These are phyloP conservation scores for Fringilla coelebs DNA, from an alignment of 2,797 vertebrate genomes.

Conservation along the genomic window DNA sequence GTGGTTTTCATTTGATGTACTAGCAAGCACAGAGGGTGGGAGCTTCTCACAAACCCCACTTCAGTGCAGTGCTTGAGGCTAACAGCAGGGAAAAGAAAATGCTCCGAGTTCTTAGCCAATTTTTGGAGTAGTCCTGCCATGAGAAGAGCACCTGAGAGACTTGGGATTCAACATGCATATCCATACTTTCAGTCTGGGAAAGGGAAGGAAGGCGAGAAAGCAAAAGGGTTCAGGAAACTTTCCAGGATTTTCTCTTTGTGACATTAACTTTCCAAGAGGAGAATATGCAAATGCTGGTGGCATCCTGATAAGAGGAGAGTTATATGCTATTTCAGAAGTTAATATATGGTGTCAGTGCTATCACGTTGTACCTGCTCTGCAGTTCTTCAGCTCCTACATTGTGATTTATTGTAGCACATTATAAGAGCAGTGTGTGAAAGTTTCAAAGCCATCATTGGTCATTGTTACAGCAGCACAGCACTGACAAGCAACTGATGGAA, in stretches of 20 bases:
- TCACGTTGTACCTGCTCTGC: background rate
- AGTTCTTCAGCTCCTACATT: background rate
- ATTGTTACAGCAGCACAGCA: conserved; percentile 31
- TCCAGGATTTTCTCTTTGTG: background rate
- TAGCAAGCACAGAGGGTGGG: background rate
- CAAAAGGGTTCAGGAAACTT: background rate
- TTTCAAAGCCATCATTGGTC: conserved; percentile 50
- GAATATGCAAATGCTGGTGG: background rate
- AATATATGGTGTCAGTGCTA: rapidly evolving
- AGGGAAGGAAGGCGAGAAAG: background rate
- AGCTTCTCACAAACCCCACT: background rate
- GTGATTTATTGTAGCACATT: conserved; percentile 36
- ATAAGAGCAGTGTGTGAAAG: conserved; percentile 1
- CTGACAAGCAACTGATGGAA: conserved; percentile 51
- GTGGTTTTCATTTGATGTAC: background rate
- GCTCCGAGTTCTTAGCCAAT: rapidly evolving
- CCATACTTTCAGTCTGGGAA: background rate
- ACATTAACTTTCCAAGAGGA: background rate
- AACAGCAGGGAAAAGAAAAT: background rate
- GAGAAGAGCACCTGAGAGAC: background rate
- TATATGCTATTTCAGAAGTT: background rate
- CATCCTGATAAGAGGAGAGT: background rate
- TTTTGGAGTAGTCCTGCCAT: background rate
- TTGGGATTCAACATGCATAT: background rate
- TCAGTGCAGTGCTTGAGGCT: background rate